These are phyloP conservation scores for Macrotrachela quadricornifera DNA, from an alignment of 1,140 invertebrate species.

Conservation along the genomic window DNA sequence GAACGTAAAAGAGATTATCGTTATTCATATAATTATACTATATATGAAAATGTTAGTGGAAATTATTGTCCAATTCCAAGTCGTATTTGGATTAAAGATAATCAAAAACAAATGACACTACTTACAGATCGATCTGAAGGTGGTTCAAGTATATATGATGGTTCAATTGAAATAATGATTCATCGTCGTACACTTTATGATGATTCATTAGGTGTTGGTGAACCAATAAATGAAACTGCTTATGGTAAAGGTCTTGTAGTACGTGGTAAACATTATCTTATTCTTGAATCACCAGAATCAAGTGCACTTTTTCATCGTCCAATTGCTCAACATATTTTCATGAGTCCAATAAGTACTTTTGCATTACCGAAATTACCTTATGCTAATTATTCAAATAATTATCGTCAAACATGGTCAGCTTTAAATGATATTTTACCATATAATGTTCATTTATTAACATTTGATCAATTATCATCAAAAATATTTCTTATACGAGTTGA, in stretches of 20 bases:
- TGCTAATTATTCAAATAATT: not conserved
- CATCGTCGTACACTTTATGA: slow-evolving; percentile 64
- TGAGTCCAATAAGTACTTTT: slow-evolving; percentile 30
- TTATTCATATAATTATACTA: slow-evolving; percentile 45
- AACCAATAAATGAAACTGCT: slow-evolving; percentile 67
- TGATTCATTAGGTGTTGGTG: slow-evolving; percentile 72
- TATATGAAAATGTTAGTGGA: slow-evolving; percentile 45
- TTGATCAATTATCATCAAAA: slow-evolving; percentile 51
- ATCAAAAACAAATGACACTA: slow-evolving; percentile 34
- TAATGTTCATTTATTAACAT: slow-evolving; percentile 62
- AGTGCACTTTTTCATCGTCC: slow-evolving; percentile 28
- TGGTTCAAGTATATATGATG: slow-evolving; percentile 48
- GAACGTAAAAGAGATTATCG: slow-evolving; percentile 43
- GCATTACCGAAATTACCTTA: slow-evolving; percentile 11
- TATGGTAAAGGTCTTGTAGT: slow-evolving; percentile 47
- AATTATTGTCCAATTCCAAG: slow-evolving; percentile 86
- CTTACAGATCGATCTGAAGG: slow-evolving; percentile 69
- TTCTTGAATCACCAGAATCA: slow-evolving; percentile 20
- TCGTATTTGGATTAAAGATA: slow-evolving; percentile 38
- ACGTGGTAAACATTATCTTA: slow-evolving; percentile 39
- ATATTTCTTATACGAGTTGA: slow-evolving; percentile 48
- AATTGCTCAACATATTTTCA: slow-evolving; percentile 27
- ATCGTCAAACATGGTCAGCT: slow-evolving; percentile 17
- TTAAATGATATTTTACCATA: slow-evolving; percentile 37
- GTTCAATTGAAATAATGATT: slow-evolving; percentile 42